These are phyloP conservation scores for Lanius collurio DNA, from an alignment of 2,113 vertebrate genomes.

Conservation along the genomic window DNA sequence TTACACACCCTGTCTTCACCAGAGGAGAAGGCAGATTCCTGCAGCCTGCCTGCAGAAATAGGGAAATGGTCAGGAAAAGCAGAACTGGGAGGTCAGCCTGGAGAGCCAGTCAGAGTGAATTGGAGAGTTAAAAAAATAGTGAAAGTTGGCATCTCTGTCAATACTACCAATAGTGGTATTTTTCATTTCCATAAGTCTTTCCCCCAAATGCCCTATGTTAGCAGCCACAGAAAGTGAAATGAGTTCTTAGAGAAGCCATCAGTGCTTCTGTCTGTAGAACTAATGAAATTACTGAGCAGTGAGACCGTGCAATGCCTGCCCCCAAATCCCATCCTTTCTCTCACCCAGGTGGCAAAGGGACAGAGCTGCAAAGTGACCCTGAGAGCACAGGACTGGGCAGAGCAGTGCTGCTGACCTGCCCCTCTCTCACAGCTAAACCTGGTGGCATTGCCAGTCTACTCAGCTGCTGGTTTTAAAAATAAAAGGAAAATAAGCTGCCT, in stretches of 20 bases:
- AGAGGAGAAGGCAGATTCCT: not conserved
- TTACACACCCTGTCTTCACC: not conserved
- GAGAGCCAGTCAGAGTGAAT: not conserved
- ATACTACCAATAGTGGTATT: not conserved
- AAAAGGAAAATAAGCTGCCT: not conserved
- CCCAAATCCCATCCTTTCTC: not conserved
- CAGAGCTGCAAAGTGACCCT: not conserved
- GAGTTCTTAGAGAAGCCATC: not conserved
- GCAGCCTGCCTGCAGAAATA: not conserved
- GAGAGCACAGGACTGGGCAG: not conserved
- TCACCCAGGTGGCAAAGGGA: not conserved
- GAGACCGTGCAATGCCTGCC: not conserved
- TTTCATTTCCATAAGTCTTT: constrained; percentile 16
- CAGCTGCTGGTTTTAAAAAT: not conserved
- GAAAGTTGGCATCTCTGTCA: not conserved
- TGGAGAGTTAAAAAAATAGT: not conserved
- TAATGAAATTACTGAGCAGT: not conserved
- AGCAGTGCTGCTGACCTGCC: not conserved
- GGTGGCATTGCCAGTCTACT: not conserved
- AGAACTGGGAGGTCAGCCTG: not conserved
- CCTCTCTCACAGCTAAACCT: not conserved
- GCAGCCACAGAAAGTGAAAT: not conserved
- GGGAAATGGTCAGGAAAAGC: not conserved
- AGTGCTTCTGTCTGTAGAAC: not conserved
- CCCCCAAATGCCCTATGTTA: not conserved